Percentiles rank a stretch among this genome's conserved stretches.
Conservation (phyloP, 53 echinoderm and acorn worm species). For the Echinarachnius parma region DNA sequence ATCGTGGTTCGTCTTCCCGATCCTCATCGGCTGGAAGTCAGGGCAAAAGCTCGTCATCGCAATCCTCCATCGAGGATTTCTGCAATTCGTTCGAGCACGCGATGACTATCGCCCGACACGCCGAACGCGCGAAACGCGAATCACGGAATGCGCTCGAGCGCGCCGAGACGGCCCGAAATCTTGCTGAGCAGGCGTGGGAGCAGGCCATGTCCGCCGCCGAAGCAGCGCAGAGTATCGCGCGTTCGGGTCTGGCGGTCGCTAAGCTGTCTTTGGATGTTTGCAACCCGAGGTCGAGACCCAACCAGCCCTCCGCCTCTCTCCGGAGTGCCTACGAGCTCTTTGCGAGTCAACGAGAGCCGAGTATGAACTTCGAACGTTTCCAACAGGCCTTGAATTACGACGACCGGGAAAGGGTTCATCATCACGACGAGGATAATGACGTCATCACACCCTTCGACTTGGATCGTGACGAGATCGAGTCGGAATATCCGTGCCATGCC, state of each 20-base stretch:
- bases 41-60: conserved; percentile 7
- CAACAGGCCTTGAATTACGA: conserved; percentile 14
- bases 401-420: too few relatives aligned
- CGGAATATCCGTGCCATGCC: conserved; percentile 13
- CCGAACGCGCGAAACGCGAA: conserved; percentile 29
- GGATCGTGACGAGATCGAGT: background rate
- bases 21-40: conserved; percentile 17
- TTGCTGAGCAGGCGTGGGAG: conserved; percentile 41
- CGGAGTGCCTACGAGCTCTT: conserved; percentile 28
- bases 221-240: conserved; percentile 41
- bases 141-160: conserved; percentile 30
- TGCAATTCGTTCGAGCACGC: conserved; percentile 28
- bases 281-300: conserved; percentile 11
- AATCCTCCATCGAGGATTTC: conserved; percentile 24
- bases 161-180: conserved; percentile 23
- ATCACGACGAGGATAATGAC: too few relatives aligned
- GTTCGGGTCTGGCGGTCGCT: conserved; percentile 37
- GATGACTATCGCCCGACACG: conserved; percentile 33
- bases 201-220: conserved; percentile 42
- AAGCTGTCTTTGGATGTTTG: conserved; percentile 29
- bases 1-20: too few relatives aligned
- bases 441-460: too few relatives aligned
- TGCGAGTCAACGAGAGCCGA: conserved; percentile 19
- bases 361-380: conserved; percentile 28
- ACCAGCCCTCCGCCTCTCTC: conserved; percentile 2